Percentiles rank a stretch among this genome's conserved stretches.
These are phyloP conservation scores for Euphonia xanthogaster DNA, from an alignment of 2,797 vertebrate species.

Conservation along the genomic window DNA sequence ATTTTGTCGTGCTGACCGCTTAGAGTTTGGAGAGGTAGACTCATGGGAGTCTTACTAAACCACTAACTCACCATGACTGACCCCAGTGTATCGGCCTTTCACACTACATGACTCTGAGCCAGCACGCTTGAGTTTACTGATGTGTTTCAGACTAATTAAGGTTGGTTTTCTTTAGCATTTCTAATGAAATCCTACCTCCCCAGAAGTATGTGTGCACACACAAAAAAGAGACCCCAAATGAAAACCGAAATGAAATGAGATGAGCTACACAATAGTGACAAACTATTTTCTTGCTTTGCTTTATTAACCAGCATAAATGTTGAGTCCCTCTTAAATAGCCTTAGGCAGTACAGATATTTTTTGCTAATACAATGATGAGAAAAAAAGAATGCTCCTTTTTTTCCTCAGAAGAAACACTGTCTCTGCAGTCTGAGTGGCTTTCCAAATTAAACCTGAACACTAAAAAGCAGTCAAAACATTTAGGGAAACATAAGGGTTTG, in stretches of 20 bases:
- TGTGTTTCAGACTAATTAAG: slow-evolving; percentile 81
- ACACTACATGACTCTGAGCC: slow-evolving; percentile 66
- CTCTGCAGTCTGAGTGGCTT: not conserved
- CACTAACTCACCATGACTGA: slow-evolving; percentile 76
- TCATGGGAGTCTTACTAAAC: slow-evolving; percentile 77
- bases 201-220: slow-evolving; percentile 5
- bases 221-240: not conserved
- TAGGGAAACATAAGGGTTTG: not conserved
- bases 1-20: slow-evolving; percentile 70
- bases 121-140: slow-evolving; percentile 75
- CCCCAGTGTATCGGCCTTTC: slow-evolving; percentile 71
- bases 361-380: not conserved
- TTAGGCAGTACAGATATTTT: not conserved
- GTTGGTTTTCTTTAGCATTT: slow-evolving; percentile 65
- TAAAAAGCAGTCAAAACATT: not conserved
- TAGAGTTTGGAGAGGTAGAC: slow-evolving; percentile 71
- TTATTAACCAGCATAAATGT: slow-evolving; percentile 29
- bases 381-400: not conserved
- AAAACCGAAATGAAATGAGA: not conserved
- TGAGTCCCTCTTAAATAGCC: not conserved
- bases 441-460: not conserved
- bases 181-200: slow-evolving; percentile 68
- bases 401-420: not conserved
- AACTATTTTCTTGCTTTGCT: slow-evolving; percentile 48
- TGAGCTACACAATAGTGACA: not conserved